Conservation (phyloP, 2,888 invertebrate genomes). For the Herminia tarsipennalis region DNA sequence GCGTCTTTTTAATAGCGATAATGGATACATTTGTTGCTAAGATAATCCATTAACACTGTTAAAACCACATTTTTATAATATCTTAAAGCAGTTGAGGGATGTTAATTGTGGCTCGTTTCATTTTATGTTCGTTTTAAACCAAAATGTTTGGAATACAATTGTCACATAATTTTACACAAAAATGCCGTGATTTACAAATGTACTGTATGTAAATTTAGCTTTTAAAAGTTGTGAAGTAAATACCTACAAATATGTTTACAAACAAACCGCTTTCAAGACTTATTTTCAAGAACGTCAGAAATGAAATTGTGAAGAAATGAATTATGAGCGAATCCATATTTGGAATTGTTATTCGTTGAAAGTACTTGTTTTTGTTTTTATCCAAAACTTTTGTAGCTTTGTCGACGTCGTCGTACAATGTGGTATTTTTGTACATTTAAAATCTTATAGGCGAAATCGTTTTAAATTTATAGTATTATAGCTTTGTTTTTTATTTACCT, state of each 20-base stretch:
- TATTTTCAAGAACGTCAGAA: not conserved
- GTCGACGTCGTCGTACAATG: no score
- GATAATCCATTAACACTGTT: no score
- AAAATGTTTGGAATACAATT: slow-evolving; percentile 1
- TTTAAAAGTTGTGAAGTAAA: not conserved
- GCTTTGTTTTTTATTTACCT: no score
- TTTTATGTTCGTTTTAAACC: not conserved
- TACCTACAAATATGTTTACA: slow-evolving; percentile 2
- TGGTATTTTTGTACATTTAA: no score
- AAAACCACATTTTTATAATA: no score
- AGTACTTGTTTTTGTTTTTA: not conserved
- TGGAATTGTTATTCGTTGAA: not conserved
- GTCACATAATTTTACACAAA: slow-evolving; percentile 6
- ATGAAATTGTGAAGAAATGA: not conserved
- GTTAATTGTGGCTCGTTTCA: not conserved
- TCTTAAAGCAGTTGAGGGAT: no score
- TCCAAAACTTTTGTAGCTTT: no score
- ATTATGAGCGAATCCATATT: no score
- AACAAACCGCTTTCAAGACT: not conserved
- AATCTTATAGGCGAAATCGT: no score
- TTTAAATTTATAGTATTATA: no score
- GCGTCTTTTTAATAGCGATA: no score
- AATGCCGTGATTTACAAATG: slow-evolving; percentile 2
- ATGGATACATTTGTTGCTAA: no score
- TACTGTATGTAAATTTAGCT: not conserved